A percentile compares a stretch with the other conserved stretches of the same genome.
Conservation (phyloP, 2,888 invertebrate species). For the Ophioninae sp. region DNA sequence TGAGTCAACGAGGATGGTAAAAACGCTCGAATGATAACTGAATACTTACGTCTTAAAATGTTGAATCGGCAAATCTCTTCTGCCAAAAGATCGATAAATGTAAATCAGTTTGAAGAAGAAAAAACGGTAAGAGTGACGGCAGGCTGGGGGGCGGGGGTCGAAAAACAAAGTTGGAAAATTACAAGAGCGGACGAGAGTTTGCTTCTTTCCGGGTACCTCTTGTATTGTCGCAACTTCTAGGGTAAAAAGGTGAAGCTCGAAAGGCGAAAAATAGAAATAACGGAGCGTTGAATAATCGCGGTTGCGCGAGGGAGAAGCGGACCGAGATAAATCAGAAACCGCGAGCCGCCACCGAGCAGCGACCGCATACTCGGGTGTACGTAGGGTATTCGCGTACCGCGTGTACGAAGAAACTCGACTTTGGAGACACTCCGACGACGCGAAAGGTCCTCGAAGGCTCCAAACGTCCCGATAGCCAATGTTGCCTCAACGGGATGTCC, state of each 20-base stretch:
- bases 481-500: too few species aligned
- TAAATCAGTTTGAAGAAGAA: too few species aligned
- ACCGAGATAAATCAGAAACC: constrained; percentile 79
- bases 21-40: too few species aligned
- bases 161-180: constrained; percentile 19
- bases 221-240: constrained; percentile 5
- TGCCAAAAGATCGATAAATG: too few species aligned
- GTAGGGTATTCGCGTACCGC: constrained; percentile 10
- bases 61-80: too few species aligned
- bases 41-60: too few species aligned
- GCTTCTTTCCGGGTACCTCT: constrained; percentile 15
- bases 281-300: constrained; percentile 79
- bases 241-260: constrained; percentile 48
- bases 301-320: constrained; percentile 78
- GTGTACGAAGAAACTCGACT: too few species aligned
- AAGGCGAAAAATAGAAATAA: constrained; percentile 80
- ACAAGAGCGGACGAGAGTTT: constrained; percentile 13
- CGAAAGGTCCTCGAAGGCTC: too few species aligned
- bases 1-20: neutral
- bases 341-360: constrained; percentile 75
- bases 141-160: neutral
- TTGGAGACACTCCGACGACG: too few species aligned
- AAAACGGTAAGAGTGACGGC: too few species aligned
- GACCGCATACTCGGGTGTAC: constrained; percentile 64
- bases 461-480: too few species aligned